Conservation (phyloP, 2,113 vertebrate genomes). For the Mesembrinibis cayennensis region DNA sequence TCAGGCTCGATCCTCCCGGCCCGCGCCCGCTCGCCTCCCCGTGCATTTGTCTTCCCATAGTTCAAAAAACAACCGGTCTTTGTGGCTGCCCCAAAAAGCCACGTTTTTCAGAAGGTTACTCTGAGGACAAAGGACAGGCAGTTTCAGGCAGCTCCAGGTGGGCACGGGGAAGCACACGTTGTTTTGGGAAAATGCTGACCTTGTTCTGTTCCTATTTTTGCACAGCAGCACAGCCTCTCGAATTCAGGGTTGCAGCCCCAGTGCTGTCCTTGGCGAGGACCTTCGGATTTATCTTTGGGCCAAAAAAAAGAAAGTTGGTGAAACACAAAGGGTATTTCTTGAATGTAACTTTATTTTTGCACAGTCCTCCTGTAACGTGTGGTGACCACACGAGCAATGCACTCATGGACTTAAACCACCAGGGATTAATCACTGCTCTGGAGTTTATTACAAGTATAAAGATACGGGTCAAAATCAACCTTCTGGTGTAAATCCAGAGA, state of each 20-base stretch:
- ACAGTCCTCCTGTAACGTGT: background rate
- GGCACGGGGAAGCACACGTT: background rate
- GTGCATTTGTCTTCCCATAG: fast-evolving
- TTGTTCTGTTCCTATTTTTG: background rate
- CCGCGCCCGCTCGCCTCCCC: background rate
- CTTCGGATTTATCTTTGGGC: background rate
- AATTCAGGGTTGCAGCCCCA: background rate
- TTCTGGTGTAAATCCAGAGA: background rate
- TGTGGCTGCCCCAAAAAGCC: background rate
- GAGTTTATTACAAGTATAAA: background rate
- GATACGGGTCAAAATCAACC: background rate
- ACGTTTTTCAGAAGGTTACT: fast-evolving
- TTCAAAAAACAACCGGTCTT: background rate
- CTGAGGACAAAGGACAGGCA: background rate
- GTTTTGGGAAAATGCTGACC: background rate
- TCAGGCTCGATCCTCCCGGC: background rate
- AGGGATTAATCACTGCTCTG: background rate
- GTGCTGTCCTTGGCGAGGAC: background rate
- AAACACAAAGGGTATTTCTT: background rate
- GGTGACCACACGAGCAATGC: fast-evolving
- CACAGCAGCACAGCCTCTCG: background rate
- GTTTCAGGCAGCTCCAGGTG: background rate
- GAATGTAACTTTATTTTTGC: slow-evolving; percentile 21
- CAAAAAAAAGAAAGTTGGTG: background rate
- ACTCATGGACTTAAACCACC: fast-evolving